Percentiles rank a stretch among this genome's conserved stretches.
These are phyloP conservation scores for Beaufortia kweichowensis DNA, from an alignment of 2,113 vertebrate genomes.

Conservation along the genomic window DNA sequence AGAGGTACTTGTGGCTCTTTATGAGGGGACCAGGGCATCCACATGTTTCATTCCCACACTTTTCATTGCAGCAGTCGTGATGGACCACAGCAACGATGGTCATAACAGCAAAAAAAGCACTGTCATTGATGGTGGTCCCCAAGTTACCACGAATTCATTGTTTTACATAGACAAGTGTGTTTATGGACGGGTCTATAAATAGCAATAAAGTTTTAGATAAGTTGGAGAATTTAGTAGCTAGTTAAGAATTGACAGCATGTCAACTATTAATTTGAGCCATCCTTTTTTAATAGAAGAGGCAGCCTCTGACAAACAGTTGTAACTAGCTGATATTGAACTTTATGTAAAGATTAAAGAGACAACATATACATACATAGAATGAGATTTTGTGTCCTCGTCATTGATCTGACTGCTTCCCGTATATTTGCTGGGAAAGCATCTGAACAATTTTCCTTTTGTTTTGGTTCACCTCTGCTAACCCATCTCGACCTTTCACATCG, in stretches of 20 bases:
- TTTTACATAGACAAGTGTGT: constrained; percentile 23
- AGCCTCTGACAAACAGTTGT: not conserved
- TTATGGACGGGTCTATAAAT: constrained; percentile 27
- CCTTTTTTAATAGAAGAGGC: too few species aligned
- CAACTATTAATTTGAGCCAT: not conserved
- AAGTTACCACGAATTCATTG: constrained; percentile 40
- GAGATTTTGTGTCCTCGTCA: constrained; percentile 60
- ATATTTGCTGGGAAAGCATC: constrained; percentile 60
- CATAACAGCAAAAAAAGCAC: constrained; percentile 58
- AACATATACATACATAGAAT: not conserved
- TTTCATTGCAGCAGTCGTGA: constrained; percentile 65
- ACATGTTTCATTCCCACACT: constrained; percentile 74
- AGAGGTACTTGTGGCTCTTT: constrained; percentile 58
- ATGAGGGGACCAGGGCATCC: constrained; percentile 57
- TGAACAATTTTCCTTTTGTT: constrained; percentile 72
- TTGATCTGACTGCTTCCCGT: constrained; percentile 62
- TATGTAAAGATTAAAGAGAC: not conserved
- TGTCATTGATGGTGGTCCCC: constrained; percentile 49
- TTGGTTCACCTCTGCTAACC: constrained; percentile 70
- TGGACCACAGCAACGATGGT: constrained; percentile 64
- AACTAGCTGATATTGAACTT: not conserved
- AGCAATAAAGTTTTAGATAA: not conserved
- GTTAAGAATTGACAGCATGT: not conserved
- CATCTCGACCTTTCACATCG: constrained; percentile 65
- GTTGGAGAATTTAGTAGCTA: not conserved